Evolutionary conservation across 2,888 invertebrate species (phyloP).

Genomic region (Acrobeloides nanus): DNA sequence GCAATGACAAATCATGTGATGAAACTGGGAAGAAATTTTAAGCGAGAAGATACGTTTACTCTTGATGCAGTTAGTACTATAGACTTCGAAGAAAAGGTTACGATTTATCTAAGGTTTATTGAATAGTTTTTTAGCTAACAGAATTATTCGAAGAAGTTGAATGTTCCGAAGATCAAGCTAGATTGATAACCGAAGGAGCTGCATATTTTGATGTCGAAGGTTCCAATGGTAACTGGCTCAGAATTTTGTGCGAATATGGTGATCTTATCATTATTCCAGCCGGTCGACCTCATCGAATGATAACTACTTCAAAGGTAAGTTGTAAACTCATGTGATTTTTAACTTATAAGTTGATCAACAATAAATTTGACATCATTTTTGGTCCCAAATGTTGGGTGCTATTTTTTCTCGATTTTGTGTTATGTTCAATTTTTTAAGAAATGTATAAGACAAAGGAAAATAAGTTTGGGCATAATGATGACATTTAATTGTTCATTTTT

Average conservation of each 20-base stretch:
- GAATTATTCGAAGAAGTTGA: slow-evolving; percentile 50
- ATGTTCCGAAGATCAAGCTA: slow-evolving; percentile 40
- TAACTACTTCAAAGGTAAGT: slow-evolving; percentile 56
- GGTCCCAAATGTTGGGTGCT: too few relatives aligned
- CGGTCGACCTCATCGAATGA: slow-evolving; percentile 91
- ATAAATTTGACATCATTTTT: too few relatives aligned
- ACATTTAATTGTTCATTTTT: too few relatives aligned
- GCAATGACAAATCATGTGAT: too few relatives aligned
- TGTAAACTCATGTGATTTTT: neutral
- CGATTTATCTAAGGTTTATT: too few relatives aligned
- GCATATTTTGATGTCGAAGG: slow-evolving; percentile 51
- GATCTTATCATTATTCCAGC: slow-evolving; percentile 84
- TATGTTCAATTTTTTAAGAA: too few relatives aligned
- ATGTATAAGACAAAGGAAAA: too few relatives aligned
- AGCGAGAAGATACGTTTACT: slow-evolving; percentile 49
- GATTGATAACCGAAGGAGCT: slow-evolving; percentile 47
- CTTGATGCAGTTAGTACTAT: slow-evolving; percentile 41
- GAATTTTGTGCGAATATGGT: slow-evolving; percentile 74
- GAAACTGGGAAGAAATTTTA: slow-evolving; percentile 47
- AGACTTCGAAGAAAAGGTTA: slow-evolving; percentile 49
- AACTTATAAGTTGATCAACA: neutral
- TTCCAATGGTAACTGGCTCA: slow-evolving; percentile 75
- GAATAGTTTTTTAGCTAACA: slow-evolving; percentile 34
- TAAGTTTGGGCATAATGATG: too few relatives aligned
- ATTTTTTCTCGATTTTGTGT: too few relatives aligned